Percentiles rank a stretch among this genome's conserved stretches.
Conservation (phyloP, 92 coral and sea anemone genomes). For the Desmophyllum pertusum region DNA sequence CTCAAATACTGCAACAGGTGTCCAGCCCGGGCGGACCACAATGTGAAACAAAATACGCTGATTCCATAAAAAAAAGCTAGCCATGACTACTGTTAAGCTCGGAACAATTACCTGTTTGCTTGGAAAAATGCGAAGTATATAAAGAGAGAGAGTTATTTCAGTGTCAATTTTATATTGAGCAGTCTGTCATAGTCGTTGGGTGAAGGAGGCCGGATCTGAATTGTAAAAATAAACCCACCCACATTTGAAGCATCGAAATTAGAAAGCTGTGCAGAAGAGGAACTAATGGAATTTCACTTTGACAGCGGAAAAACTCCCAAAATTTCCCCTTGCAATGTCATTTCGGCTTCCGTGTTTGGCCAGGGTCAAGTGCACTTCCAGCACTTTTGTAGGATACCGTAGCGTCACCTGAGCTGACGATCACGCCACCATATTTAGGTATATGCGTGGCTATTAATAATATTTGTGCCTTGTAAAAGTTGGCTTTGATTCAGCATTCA, state of each 20-base stretch:
- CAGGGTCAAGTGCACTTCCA: neutral
- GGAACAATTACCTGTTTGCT: neutral
- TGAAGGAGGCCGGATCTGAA: neutral
- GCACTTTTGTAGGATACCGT: slow-evolving; percentile 17
- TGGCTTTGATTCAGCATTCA: slow-evolving; percentile 43
- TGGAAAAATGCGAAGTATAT: neutral
- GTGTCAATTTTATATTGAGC: neutral
- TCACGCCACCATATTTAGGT: slow-evolving; percentile 1
- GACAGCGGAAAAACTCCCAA: neutral
- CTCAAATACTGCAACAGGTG: slow-evolving; percentile 33
- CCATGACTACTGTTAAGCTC: neutral
- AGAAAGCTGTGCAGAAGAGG: neutral
- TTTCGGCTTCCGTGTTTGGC: slow-evolving; percentile 2
- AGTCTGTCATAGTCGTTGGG: neutral
- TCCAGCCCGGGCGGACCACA: neutral
- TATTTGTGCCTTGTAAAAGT: slow-evolving; percentile 19
- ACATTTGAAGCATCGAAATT: neutral
- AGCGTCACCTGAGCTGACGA: neutral
- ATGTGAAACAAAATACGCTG: neutral
- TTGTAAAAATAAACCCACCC: neutral
- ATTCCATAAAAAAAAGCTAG: slow-evolving; percentile 7
- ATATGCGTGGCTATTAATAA: neutral
- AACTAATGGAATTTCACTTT: neutral
- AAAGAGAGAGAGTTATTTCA: no score
- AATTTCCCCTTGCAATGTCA: neutral